Base-by-base conservation (phyloP, 2,888 invertebrate genomes). In the Sacculina carcini region DNA sequence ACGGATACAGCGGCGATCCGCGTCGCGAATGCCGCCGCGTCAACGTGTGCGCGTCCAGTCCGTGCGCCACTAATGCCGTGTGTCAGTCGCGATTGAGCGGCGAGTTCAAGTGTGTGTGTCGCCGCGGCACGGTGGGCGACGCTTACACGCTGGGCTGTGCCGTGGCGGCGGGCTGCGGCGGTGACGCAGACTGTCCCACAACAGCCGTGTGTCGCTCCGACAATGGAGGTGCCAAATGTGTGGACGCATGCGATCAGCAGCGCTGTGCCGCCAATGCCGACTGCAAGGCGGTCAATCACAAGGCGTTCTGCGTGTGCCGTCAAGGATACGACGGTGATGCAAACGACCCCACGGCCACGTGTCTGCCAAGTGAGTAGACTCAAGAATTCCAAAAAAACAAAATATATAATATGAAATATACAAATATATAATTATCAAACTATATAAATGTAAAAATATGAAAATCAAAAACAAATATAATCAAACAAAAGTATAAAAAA, bases 241-340 rank as follows among this genome's bases (percentile, higher is more conserved):
- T 74, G 65, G 78, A 82, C 67, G 81, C 79, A 29, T 87, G 87
- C 64, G 77, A 81, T 60, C 74, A 73, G 58, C 71, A 51, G 2
- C 69, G 71, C 55, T 89, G 89, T 67, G 85, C 84, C 51, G 72
- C 74, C 3, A 87, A 87, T 65, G 74, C 87, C 28, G 83, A 85
- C 62, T 89, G 89, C 64, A 63, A 75, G 53, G 76, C 83, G 54
- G 68, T 72, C 52, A 74, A 79, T 60, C 87, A 87, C 64, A 67
- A 74, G 14, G 78, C 80, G 60, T 75, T 77, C 61, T 89, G 89
- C 63, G 74, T 73, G 58, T 89, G 89, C 62, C 84, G 85, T 3
- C 70, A 74, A 29, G 82, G 79, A 48, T 87, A 56, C 62, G 78
- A 81, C 14, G 87, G 87, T 3, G 78, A 87, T 68, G 83, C 87